phyloP scores from a whole-genome alignment of 1,140 invertebrate genomes.

The Drosophila grimshawi region DNA sequence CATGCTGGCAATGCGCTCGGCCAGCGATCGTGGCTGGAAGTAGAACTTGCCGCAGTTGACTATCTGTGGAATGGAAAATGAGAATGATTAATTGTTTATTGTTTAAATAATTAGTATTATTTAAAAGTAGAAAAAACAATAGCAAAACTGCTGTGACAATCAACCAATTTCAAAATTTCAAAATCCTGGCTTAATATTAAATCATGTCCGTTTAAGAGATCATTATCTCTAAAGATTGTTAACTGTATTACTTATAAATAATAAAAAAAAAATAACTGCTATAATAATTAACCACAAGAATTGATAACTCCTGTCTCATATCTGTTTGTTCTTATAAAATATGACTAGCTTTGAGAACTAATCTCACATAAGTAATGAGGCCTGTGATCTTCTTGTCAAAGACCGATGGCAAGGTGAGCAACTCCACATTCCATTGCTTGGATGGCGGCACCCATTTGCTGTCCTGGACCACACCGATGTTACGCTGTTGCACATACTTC shows the following conservation, averaged over 20 bases:
- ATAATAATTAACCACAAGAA: too few species aligned
- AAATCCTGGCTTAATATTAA: too few species aligned
- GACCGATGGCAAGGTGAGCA: slow-evolving; percentile 70
- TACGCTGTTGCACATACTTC: slow-evolving; percentile 58
- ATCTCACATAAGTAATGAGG: slow-evolving; percentile 67
- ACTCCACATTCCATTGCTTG: slow-evolving; percentile 58
- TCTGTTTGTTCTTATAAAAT: too few species aligned
- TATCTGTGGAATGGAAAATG: slow-evolving; percentile 44
- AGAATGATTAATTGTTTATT: neutral
- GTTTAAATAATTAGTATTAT: neutral
- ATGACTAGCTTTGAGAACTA: too few species aligned
- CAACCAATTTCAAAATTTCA: too few species aligned
- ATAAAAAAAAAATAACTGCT: too few species aligned
- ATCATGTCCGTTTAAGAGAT: too few species aligned
- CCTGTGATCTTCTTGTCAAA: slow-evolving; percentile 63
- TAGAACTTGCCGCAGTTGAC: slow-evolving; percentile 75
- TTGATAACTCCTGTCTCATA: too few species aligned
- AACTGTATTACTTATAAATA: too few species aligned
- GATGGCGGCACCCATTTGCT: slow-evolving; percentile 63
- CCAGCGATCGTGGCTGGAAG: slow-evolving; percentile 62
- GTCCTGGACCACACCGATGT: slow-evolving; percentile 61
- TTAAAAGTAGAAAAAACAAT: neutral
- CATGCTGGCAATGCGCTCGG: slow-evolving; percentile 54
- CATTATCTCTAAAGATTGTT: too few species aligned
- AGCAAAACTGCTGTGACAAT: too few species aligned